These are phyloP conservation scores for Idris sp. DNA, from an alignment of 1,140 invertebrate genomes.

Conservation along the genomic window DNA sequence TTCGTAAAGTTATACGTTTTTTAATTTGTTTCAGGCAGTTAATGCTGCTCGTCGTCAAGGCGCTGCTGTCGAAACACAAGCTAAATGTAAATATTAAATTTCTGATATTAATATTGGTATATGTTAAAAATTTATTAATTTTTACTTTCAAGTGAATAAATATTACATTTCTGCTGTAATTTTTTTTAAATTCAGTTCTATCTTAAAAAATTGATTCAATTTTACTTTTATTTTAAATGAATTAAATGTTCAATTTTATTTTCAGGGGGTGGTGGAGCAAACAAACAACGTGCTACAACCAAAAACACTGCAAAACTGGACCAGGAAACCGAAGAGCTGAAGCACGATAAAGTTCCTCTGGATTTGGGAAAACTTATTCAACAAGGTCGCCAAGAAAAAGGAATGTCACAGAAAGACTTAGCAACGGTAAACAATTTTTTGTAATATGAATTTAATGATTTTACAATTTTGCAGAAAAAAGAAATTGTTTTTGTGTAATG, in stretches of 20 bases:
- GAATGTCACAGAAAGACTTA: constrained; percentile 97
- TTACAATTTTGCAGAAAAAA: too few relatives aligned
- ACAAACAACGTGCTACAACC: constrained; percentile 94
- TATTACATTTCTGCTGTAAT: too few relatives aligned
- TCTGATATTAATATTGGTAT: too few relatives aligned
- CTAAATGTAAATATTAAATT: constrained; percentile 96
- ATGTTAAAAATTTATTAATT: constrained; percentile 15
- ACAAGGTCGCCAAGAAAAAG: constrained; percentile 94
- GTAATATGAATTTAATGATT: too few relatives aligned
- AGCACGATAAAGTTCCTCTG: constrained; percentile 92
- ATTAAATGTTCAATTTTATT: too few relatives aligned
- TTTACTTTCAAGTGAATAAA: constrained; percentile 8
- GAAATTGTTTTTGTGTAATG: too few relatives aligned
- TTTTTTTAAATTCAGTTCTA: too few relatives aligned
- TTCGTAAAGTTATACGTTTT: constrained; percentile 52
- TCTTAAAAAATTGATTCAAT: too few relatives aligned
- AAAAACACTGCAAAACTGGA: constrained; percentile 98
- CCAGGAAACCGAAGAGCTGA: constrained; percentile 97
- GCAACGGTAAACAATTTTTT: constrained; percentile 95
- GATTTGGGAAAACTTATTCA: constrained; percentile 96
- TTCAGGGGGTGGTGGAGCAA: constrained; percentile 92
- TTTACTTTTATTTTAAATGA: too few relatives aligned
- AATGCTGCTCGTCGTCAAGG: constrained; percentile 92
- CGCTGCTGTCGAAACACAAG: constrained; percentile 92
- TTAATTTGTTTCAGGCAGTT: constrained; percentile 81